A percentile compares a stretch with the other conserved stretches of the same genome.
Evolutionary conservation across 2,888 invertebrate species (phyloP).

Genomic region (Hypena proboscidalis): DNA sequence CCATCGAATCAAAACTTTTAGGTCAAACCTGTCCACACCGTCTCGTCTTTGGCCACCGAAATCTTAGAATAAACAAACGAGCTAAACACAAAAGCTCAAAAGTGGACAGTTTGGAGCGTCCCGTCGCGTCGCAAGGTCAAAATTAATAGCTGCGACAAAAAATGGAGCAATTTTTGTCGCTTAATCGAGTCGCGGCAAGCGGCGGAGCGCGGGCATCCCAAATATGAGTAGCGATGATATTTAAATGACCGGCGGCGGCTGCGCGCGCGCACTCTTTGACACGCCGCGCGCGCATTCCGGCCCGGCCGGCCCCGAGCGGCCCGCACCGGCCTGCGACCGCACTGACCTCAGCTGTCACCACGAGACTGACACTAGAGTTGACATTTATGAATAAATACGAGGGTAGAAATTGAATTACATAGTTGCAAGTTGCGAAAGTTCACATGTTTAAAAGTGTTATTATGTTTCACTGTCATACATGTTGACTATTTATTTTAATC

Average conservation of each 20-base stretch:
- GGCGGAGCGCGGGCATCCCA: slow-evolving; percentile 39
- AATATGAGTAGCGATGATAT: slow-evolving; percentile 62
- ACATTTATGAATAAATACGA: not conserved
- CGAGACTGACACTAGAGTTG: not conserved
- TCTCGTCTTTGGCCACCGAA: not conserved
- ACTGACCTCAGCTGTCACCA: not conserved
- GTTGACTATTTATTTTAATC: too few species aligned
- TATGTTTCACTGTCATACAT: too few species aligned
- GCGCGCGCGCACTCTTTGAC: slow-evolving; percentile 45
- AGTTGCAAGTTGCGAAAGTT: too few species aligned
- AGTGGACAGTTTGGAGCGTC: slow-evolving; percentile 2
- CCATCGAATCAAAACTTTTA: not conserved
- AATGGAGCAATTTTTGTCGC: slow-evolving; percentile 64
- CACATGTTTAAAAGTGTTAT: too few species aligned
- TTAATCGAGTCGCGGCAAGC: slow-evolving; percentile 45
- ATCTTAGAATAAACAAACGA: slow-evolving; percentile 10
- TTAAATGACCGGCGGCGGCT: slow-evolving; percentile 55
- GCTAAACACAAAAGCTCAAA: slow-evolving; percentile 3
- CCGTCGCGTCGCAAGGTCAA: slow-evolving; percentile 42
- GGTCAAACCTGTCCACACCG: not conserved
- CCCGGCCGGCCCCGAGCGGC: slow-evolving; percentile 1
- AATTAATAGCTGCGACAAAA: slow-evolving; percentile 43
- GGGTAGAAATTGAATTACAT: too few species aligned
- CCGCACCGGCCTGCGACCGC: not conserved
- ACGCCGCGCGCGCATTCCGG: slow-evolving; percentile 41